Conservation (phyloP, 1,140 invertebrate genomes). For the Galleria mellonella region DNA sequence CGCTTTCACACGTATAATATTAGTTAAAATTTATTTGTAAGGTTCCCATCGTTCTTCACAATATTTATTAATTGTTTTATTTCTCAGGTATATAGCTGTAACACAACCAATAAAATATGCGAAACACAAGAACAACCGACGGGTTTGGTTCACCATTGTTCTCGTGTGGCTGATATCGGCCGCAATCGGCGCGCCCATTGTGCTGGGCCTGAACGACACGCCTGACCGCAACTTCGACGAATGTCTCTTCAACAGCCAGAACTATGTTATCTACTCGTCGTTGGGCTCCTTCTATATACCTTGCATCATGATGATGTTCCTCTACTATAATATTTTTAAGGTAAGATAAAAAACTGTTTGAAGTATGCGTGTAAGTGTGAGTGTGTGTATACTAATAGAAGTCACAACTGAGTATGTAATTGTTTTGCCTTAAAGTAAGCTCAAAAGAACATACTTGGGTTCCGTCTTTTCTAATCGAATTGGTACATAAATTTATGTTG, state of each 20-base stretch:
- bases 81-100: conserved; percentile 96
- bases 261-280: conserved; percentile 98
- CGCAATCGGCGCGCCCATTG: conserved; percentile 97
- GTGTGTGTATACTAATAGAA: no score
- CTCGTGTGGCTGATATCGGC: conserved; percentile 97
- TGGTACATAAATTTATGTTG: no score
- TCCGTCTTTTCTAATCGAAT: no score
- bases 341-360: conserved; percentile 23
- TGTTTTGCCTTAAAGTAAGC: no score
- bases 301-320: conserved; percentile 80
- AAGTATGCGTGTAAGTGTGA: no score
- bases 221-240: conserved; percentile 83
- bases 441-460: no score
- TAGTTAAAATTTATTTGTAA: no score
- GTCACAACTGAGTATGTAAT: no score
- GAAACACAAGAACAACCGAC: conserved; percentile 96
- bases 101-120: conserved; percentile 99
- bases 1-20: not conserved
- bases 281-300: conserved; percentile 99
- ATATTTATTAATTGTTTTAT: conserved; percentile 16
- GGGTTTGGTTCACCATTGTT: conserved; percentile 95
- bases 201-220: conserved; percentile 95
- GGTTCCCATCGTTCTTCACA: no score
- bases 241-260: conserved; percentile 97
- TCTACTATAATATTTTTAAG: conserved; percentile 60